These are phyloP conservation scores for Cirrhinus molitorella DNA, from an alignment of 2,797 vertebrate species.

Conservation along the genomic window DNA sequence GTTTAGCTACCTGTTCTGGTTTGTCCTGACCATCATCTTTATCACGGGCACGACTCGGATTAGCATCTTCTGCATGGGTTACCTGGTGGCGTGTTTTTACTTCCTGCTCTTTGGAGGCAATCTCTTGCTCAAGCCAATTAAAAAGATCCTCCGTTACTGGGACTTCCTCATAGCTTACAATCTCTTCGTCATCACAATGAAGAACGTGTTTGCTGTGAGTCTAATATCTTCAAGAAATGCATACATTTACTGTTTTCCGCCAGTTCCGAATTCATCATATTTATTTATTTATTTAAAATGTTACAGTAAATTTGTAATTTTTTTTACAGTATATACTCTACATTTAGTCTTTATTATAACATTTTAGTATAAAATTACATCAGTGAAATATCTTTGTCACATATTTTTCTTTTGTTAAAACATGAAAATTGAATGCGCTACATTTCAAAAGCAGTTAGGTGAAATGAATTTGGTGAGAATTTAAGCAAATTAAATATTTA, in stretches of 20 bases:
- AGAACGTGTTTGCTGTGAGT: conserved; percentile 95
- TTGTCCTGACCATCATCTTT: conserved; percentile 98
- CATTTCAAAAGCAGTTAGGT: not conserved
- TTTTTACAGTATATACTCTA: too few species aligned
- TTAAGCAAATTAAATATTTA: not conserved
- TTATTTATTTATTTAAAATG: too few species aligned
- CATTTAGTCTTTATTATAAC: too few species aligned
- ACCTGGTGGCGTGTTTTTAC: conserved; percentile 98
- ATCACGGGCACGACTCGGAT: conserved; percentile 98
- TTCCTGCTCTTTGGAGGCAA: conserved; percentile 97
- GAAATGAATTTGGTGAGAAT: not conserved
- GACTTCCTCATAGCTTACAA: conserved; percentile 99
- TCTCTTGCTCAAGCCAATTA: conserved; percentile 94
- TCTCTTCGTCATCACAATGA: conserved; percentile 98
- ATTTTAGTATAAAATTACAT: too few species aligned
- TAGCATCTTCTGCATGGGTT: conserved; percentile 99
- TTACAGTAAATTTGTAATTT: too few species aligned
- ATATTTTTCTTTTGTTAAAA: not conserved
- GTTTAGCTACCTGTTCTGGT: conserved; percentile 99
- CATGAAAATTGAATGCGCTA: not conserved
- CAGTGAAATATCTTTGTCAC: not conserved
- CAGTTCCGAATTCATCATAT: not conserved
- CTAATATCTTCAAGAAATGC: not conserved
- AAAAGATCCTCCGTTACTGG: conserved; percentile 95
- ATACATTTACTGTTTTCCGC: not conserved